phyloP scores from a whole-genome alignment of 2,888 invertebrate species.

The Protophormia terraenovae region DNA sequence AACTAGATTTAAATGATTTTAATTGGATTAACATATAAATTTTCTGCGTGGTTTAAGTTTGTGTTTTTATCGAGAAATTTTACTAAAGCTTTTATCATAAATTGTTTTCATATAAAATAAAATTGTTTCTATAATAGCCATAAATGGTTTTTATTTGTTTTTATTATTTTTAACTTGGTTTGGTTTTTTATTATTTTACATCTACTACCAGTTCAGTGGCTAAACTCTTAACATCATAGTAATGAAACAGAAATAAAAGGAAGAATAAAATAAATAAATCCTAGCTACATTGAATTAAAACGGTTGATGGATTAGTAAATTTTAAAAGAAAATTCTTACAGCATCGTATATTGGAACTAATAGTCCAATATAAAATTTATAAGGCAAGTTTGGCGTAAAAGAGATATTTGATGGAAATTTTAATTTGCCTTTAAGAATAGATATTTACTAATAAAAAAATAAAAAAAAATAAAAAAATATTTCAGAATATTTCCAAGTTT shows the following conservation, averaged over 20 bases:
- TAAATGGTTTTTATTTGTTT: conserved; percentile 24
- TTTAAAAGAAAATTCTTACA: too few species aligned
- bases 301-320: too few species aligned
- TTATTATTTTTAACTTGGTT: background rate
- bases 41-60: background rate
- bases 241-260: background rate
- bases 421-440: too few species aligned
- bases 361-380: too few species aligned
- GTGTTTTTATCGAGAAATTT: background rate
- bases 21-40: conserved; percentile 2
- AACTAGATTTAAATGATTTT: background rate
- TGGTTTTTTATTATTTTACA: background rate
- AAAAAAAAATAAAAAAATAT: too few species aligned
- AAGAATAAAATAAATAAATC: background rate
- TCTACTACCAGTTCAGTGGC: background rate
- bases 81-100: conserved; percentile 15
- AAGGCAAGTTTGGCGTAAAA: too few species aligned
- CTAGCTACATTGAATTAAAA: background rate
- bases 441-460: too few species aligned
- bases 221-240: background rate
- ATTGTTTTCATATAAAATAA: conserved; percentile 19
- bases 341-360: too few species aligned
- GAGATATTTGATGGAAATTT: too few species aligned
- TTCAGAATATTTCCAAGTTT: too few species aligned
- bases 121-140: conserved; percentile 22